These are phyloP conservation scores for Hepsetus odoe DNA, from an alignment of 2,113 vertebrate species.

Conservation along the genomic window DNA sequence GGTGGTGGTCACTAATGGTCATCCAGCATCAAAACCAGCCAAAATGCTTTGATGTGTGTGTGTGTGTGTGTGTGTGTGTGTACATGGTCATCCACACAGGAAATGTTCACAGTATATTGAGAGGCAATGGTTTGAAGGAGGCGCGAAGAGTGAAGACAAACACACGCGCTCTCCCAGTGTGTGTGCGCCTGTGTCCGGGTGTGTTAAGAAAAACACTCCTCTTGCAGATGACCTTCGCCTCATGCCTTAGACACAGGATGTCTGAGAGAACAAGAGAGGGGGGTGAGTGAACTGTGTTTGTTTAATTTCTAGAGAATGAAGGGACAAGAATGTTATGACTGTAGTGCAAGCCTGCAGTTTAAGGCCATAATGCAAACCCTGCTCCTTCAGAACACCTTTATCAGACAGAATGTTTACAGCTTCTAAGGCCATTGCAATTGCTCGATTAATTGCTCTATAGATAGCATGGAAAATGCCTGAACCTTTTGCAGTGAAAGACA, in stretches of 20 bases:
- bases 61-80: background rate
- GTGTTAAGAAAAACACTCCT: slow-evolving; percentile 24
- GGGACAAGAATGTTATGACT: slow-evolving; percentile 19
- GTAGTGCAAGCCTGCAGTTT: background rate
- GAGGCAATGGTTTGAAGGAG: slow-evolving; percentile 28
- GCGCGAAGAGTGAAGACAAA: slow-evolving; percentile 46
- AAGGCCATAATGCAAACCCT: background rate
- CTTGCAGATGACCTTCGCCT: slow-evolving; percentile 38
- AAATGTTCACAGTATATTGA: slow-evolving; percentile 22
- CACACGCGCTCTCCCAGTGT: background rate
- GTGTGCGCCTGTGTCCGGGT: background rate
- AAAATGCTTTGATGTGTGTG: slow-evolving; percentile 25
- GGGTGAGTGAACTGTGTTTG: background rate
- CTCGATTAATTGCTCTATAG: too few species aligned
- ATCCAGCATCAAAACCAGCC: background rate
- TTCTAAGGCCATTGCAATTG: background rate
- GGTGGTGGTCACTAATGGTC: background rate
- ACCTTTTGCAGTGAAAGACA: slow-evolving; percentile 22
- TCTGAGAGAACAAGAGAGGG: background rate
- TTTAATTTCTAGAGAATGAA: background rate
- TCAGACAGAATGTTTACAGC: background rate
- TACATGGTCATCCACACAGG: slow-evolving; percentile 12
- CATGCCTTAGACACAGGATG: slow-evolving; percentile 27
- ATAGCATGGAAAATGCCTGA: too few species aligned
- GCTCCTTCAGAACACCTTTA: background rate